Evolutionary conservation across 2,113 vertebrate genomes (phyloP).

Genomic region (Elaphurus davidianus): DNA sequence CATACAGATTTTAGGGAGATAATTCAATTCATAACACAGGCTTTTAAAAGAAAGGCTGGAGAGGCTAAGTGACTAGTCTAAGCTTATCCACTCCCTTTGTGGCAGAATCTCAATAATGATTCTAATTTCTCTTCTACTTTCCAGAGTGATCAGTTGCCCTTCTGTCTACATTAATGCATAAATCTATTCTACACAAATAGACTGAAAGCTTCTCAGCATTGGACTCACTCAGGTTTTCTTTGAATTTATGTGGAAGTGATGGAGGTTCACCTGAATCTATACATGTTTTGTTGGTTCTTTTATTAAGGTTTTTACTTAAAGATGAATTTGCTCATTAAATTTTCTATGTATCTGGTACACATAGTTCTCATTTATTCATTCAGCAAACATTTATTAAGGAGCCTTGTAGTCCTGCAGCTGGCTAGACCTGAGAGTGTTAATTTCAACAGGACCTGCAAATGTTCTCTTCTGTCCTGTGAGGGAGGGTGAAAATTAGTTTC

Average conservation of each 20-base stretch:
- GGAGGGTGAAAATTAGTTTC: constrained; percentile 38
- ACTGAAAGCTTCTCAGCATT: background rate
- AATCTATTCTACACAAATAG: background rate
- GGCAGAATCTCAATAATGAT: background rate
- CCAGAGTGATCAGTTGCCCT: background rate
- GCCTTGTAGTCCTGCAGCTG: background rate
- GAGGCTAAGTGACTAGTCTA: background rate
- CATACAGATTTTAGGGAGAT: background rate
- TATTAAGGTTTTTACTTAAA: background rate
- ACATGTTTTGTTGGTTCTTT: background rate
- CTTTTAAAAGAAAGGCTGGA: background rate
- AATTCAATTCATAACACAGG: background rate
- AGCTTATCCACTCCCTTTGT: background rate
- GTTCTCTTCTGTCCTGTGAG: constrained; percentile 14
- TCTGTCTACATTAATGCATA: background rate
- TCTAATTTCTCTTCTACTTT: background rate
- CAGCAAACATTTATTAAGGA: background rate
- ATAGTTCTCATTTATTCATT: constrained; percentile 25
- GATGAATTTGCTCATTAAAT: background rate
- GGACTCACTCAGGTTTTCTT: background rate
- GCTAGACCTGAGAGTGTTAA: constrained; percentile 15
- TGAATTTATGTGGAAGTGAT: background rate
- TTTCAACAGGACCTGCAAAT: constrained; percentile 13
- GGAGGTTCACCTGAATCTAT: background rate
- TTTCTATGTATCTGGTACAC: background rate